A percentile compares a stretch with the other conserved stretches of the same genome.
phyloP scores from a whole-genome alignment of 2,888 invertebrate species.

The Drosophila greeni region DNA sequence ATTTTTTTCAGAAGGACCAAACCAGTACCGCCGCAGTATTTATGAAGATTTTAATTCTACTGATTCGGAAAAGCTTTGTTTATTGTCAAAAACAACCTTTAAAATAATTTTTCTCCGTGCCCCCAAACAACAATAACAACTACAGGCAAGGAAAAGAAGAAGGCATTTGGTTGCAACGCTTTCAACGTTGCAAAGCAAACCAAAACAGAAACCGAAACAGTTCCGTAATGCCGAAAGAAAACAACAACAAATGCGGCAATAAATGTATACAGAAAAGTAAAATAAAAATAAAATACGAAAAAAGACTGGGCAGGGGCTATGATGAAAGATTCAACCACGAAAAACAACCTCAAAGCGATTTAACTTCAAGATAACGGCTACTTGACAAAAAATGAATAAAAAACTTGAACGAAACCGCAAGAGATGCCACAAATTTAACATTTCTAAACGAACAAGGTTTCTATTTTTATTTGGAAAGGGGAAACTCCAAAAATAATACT shows the following conservation, averaged over 20 bases:
- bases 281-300: slow-evolving; percentile 9
- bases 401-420: slow-evolving; percentile 3
- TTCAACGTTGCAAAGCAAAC: slow-evolving; percentile 42
- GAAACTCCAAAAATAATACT: slow-evolving; percentile 2
- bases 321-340: slow-evolving; percentile 35
- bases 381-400: slow-evolving; percentile 27
- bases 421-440: slow-evolving; percentile 23
- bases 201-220: slow-evolving; percentile 68
- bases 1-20: too few relatives aligned
- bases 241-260: slow-evolving; percentile 48
- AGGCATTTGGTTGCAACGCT: slow-evolving; percentile 62
- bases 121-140: slow-evolving; percentile 7
- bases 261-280: slow-evolving; percentile 28
- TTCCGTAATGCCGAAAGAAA: slow-evolving; percentile 65
- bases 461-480: not conserved
- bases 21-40: too few relatives aligned
- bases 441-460: not conserved
- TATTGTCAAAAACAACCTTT: not conserved
- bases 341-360: slow-evolving; percentile 63
- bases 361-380: slow-evolving; percentile 61
- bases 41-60: not conserved
- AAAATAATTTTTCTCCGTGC: not conserved
- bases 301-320: slow-evolving; percentile 12
- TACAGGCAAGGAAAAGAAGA: slow-evolving; percentile 14
- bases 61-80: not conserved